Evolutionary conservation across 2,888 invertebrate genomes (phyloP).

Genomic region (Agrotis exclamationis): DNA sequence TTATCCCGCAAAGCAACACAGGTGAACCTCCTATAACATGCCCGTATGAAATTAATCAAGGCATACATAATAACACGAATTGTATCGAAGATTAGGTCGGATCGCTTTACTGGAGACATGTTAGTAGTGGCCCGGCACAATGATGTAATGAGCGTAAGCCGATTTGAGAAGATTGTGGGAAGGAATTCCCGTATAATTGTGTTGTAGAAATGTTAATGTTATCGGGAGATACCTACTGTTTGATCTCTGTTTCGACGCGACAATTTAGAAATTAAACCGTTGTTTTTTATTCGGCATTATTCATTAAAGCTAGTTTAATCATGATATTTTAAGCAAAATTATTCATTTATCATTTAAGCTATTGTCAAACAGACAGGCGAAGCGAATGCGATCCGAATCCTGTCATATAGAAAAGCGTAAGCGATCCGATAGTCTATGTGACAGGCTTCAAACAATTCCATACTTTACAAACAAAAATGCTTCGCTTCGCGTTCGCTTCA

Average conservation of each 20-base stretch:
- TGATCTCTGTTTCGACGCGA: not conserved
- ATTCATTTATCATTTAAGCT: not conserved
- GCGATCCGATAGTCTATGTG: too few relatives aligned
- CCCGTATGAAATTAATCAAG: slow-evolving; percentile 37
- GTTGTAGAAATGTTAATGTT: slow-evolving; percentile 1
- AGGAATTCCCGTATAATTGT: slow-evolving; percentile 12
- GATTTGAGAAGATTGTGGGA: slow-evolving; percentile 34
- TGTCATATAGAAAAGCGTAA: too few relatives aligned
- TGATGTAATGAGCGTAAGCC: slow-evolving; percentile 52
- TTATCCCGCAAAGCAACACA: slow-evolving; percentile 2
- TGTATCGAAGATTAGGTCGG: slow-evolving; percentile 39
- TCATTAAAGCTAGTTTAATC: too few relatives aligned
- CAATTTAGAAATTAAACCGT: not conserved
- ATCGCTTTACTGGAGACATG: slow-evolving; percentile 33
- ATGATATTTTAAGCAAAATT: not conserved
- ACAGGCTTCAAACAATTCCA: too few relatives aligned
- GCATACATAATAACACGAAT: slow-evolving; percentile 29
- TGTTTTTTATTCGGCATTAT: too few relatives aligned
- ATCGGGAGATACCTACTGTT: not conserved
- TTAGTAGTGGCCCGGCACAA: slow-evolving; percentile 35
- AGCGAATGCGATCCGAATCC: too few relatives aligned
- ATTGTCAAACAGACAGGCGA: too few relatives aligned
- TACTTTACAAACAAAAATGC: too few relatives aligned
- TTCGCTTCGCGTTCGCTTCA: too few relatives aligned
- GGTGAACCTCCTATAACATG: slow-evolving; percentile 21